A percentile compares a stretch with the other conserved stretches of the same genome.
These are phyloP conservation scores for Chrysoperla carnea DNA, from an alignment of 1,140 invertebrate genomes.

Conservation along the genomic window DNA sequence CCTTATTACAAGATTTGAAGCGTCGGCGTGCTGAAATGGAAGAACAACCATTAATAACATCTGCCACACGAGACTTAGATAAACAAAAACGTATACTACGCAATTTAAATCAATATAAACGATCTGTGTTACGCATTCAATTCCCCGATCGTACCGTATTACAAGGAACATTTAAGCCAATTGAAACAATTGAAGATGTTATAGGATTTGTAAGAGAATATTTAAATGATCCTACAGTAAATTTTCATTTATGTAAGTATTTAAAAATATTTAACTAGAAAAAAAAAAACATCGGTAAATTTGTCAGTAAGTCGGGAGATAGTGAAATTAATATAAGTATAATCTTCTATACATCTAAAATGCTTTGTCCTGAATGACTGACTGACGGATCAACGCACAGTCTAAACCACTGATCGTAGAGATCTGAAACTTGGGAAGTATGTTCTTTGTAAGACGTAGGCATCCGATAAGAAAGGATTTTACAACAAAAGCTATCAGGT, in stretches of 20 bases:
- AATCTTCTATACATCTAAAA: constrained; percentile 5
- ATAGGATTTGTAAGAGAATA: constrained; percentile 50
- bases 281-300: constrained; percentile 6
- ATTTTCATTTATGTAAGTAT: constrained; percentile 60
- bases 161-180: constrained; percentile 57
- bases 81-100: constrained; percentile 35
- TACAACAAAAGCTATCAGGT: too few species aligned
- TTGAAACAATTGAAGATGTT: constrained; percentile 45
- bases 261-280: constrained; percentile 1
- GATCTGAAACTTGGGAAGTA: too few species aligned
- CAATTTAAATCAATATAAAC: constrained; percentile 45
- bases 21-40: constrained; percentile 36
- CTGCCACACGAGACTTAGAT: constrained; percentile 37
- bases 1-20: constrained; percentile 49
- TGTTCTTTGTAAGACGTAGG: too few species aligned
- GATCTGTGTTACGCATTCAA: constrained; percentile 55
- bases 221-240: constrained; percentile 33
- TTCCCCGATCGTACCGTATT: constrained; percentile 66
- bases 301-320: constrained; percentile 3
- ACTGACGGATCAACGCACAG: too few species aligned
- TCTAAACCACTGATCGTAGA: too few species aligned
- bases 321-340: constrained; percentile 3
- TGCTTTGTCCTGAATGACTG: too few species aligned
- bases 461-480: too few species aligned
- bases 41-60: constrained; percentile 44